Evolutionary conservation across 2,888 invertebrate genomes (phyloP).

Genomic region (Tricholauxania praeusta): DNA sequence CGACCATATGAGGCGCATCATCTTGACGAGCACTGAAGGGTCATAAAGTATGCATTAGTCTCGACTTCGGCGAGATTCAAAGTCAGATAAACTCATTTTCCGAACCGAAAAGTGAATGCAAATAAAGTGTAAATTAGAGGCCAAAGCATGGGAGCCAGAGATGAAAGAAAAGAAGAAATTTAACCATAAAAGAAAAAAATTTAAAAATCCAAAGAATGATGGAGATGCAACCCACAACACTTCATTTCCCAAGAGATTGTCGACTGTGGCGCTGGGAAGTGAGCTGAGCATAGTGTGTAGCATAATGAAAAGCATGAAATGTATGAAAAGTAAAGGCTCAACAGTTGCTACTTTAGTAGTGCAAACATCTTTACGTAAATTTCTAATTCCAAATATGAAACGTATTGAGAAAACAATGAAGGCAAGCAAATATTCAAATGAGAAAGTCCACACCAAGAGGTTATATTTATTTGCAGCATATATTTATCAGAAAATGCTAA

Average conservation of each 20-base stretch:
- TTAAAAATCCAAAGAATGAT: background rate
- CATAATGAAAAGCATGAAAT: background rate
- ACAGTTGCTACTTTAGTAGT: constrained; percentile 7
- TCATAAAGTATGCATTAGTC: constrained; percentile 29
- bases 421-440: background rate
- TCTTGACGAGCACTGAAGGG: constrained; percentile 4
- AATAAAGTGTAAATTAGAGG: constrained; percentile 45
- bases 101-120: constrained; percentile 32
- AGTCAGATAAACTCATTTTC: constrained; percentile 16
- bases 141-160: constrained; percentile 8
- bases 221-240: background rate
- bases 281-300: background rate
- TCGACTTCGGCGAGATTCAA: background rate
- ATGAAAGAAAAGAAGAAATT: background rate
- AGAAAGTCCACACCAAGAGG: too few relatives aligned
- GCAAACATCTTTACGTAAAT: background rate
- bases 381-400: too few relatives aligned
- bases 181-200: background rate
- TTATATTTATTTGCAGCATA: too few relatives aligned
- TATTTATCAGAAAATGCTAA: too few relatives aligned
- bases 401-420: too few relatives aligned
- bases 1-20: background rate
- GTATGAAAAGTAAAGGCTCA: background rate
- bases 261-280: background rate
- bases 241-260: background rate